Evolutionary conservation across 2,888 invertebrate species (phyloP), one percentile per base, ranked within the genome.

Genomic region (Drosophila putrida): DNA sequence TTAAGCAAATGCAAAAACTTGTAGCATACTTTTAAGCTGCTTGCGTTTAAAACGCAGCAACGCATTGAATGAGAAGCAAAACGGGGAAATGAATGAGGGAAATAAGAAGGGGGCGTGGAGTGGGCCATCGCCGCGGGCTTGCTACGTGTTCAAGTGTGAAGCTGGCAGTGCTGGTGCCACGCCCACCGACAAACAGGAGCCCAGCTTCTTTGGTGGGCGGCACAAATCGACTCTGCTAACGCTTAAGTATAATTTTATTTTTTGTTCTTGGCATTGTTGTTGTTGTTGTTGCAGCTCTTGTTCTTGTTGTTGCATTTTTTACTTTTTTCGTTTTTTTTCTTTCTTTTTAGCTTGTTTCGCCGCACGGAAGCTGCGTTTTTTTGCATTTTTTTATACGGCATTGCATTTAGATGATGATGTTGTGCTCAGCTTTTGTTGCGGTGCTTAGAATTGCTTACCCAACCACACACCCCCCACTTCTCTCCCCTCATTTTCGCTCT

Each of bases 121-220:
- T 44, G 25, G 10, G 31, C 5, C 20, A 67, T 61, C 61, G 86
- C 88, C 71, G 74, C 88, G 67, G 71, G 82, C 88, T 43, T 68
- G 65, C 75, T 85, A 85, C 89, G 85, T 85, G 85, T 85, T 85
- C 82, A 85, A 85, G 85, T 85, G 85, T 89, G 78, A 88, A 85
- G 83, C 86, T 87, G 75, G 62, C 87, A 71, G 35, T 54, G 87
- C 79, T 84, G 70, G 35, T 54, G 87, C 79, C 85, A 87, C 89
- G 75, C 86, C 88, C 60, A 63, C 71, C 20, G 25, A 63, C 59
- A 49, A 53, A 41, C 39, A 46, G 36, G 44, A 38, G 43, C 63
- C 33, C 46, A 60, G 27, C 64, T 39, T 55, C 65, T 79, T 79
- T 43, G 33, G 76, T 65, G 80, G 72, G 82, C 82, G 76, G 73